Evolutionary conservation across 1,140 invertebrate genomes (phyloP).

Genomic region (Bacillus rossius): DNA sequence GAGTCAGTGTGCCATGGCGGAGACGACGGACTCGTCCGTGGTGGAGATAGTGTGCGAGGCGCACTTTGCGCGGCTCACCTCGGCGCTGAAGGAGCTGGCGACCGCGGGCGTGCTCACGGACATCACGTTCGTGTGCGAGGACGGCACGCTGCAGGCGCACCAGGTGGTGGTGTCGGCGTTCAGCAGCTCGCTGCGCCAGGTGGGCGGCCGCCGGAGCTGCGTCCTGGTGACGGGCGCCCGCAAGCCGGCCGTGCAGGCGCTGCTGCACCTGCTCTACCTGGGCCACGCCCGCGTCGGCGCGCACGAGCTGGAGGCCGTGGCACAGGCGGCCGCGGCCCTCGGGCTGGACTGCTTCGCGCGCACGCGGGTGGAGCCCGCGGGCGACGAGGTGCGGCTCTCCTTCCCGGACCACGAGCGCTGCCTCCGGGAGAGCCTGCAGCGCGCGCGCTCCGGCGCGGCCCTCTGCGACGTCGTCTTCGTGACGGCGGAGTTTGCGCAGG

Average conservation of each 20-base stretch:
- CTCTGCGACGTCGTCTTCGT: constrained; percentile 11
- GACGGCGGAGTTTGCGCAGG: neutral
- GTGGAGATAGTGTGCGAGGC: neutral
- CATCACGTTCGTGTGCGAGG: constrained; percentile 2
- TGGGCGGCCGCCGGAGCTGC: constrained; percentile 5
- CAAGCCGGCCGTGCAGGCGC: constrained; percentile 2
- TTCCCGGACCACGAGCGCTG: neutral
- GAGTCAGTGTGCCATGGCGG: too few species aligned
- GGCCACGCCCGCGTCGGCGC: neutral
- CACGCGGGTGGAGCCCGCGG: neutral
- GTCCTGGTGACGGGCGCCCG: constrained; percentile 1
- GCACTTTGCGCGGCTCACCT: constrained; percentile 2
- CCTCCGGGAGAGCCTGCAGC: neutral
- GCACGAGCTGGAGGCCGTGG: neutral
- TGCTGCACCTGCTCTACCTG: neutral
- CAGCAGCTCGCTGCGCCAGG: neutral
- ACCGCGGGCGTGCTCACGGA: constrained; percentile 4
- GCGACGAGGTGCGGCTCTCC: too few species aligned
- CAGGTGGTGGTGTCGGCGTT: constrained; percentile 3
- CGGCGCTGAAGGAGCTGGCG: constrained; percentile 11
- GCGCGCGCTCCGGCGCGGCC: neutral
- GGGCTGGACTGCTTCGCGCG: neutral
- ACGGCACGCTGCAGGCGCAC: neutral
- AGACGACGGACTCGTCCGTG: too few species aligned
- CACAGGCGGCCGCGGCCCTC: neutral